phyloP scores from a whole-genome alignment of 2,888 invertebrate genomes.

The Heliconius charithonia region DNA sequence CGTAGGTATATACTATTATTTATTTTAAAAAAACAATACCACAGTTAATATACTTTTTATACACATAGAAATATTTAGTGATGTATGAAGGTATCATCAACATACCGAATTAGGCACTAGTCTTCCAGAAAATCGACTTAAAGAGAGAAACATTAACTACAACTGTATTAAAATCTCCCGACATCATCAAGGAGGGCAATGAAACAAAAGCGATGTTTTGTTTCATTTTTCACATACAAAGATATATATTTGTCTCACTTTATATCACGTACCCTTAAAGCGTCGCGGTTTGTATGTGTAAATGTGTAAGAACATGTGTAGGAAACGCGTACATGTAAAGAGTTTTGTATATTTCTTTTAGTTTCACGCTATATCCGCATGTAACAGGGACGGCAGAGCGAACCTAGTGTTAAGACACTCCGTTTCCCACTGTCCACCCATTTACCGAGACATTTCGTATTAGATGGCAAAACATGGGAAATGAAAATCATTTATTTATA shows the following conservation, averaged over 20 bases:
- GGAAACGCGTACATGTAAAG: constrained; percentile 37
- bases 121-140: constrained; percentile 45
- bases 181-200: constrained; percentile 76
- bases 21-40: neutral
- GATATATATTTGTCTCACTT: constrained; percentile 67
- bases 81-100: neutral
- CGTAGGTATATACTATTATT: too few species aligned
- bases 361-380: constrained; percentile 53
- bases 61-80: too few species aligned
- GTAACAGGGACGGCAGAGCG: constrained; percentile 30
- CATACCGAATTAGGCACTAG: constrained; percentile 29
- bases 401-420: neutral
- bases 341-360: constrained; percentile 57
- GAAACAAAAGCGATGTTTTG: constrained; percentile 74
- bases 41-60: neutral
- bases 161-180: constrained; percentile 78
- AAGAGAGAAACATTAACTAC: constrained; percentile 68
- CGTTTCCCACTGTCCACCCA: neutral
- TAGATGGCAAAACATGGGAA: neutral
- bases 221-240: constrained; percentile 61
- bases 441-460: neutral
- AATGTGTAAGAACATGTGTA: constrained; percentile 51
- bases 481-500: neutral
- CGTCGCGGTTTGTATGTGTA: constrained; percentile 68
- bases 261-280: constrained; percentile 73